A percentile compares a stretch with the other conserved stretches of the same genome.
These are phyloP conservation scores for Aricia artaxerxes DNA, from an alignment of 2,888 invertebrate genomes.

Conservation along the genomic window DNA sequence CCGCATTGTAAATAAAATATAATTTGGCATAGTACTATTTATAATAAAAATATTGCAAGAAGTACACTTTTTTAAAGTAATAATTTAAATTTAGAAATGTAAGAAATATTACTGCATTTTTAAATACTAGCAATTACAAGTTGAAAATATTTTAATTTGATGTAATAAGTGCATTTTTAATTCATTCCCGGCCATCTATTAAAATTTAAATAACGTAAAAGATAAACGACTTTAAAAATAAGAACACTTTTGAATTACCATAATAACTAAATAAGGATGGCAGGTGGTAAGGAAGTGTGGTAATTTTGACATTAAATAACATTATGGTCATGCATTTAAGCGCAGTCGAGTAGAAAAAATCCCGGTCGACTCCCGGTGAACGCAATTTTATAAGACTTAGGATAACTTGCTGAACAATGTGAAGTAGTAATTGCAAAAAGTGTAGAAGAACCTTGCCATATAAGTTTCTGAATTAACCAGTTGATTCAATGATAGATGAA, in stretches of 20 bases:
- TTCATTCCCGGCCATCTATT: neutral
- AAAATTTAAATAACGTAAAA: conserved; percentile 11
- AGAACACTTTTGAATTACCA: conserved; percentile 14
- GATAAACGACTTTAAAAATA: neutral
- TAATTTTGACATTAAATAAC: conserved; percentile 15
- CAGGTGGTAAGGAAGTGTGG: conserved; percentile 21
- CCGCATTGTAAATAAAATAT: neutral
- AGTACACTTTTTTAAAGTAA: neutral
- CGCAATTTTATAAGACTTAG: neutral
- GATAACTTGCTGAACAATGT: neutral
- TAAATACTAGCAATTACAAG: neutral
- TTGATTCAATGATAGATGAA: no score
- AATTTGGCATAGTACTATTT: no score
- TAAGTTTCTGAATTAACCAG: neutral
- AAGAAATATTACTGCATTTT: neutral
- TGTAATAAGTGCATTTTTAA: neutral
- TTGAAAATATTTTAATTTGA: neutral
- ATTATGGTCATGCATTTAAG: conserved; percentile 22
- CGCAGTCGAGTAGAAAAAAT: conserved; percentile 15
- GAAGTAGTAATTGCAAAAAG: neutral
- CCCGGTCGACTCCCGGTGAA: neutral
- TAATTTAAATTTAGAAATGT: neutral
- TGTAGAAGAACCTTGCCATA: neutral
- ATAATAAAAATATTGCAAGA: neutral
- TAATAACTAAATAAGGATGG: conserved; percentile 25